phyloP scores from a whole-genome alignment of 1,140 invertebrate genomes.

The Lepidurus apus region DNA sequence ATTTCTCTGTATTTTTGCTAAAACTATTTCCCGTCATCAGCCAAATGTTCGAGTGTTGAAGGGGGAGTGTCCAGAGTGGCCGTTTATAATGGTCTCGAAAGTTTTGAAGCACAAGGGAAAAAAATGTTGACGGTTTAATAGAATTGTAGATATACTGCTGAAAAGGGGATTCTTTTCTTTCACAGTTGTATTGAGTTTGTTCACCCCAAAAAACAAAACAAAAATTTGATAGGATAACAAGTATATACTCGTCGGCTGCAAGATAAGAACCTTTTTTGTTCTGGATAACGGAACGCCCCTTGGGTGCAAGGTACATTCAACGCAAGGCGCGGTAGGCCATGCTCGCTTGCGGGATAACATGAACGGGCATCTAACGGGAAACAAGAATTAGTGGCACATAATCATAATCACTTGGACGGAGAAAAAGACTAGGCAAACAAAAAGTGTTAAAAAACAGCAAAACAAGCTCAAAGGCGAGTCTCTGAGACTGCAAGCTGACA shows the following conservation, averaged over 20 bases:
- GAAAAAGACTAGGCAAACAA: background rate
- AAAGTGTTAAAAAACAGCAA: background rate
- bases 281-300: background rate
- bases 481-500: background rate
- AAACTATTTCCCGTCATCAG: background rate
- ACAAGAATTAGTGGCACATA: background rate
- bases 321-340: conserved; percentile 33
- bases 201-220: too few relatives aligned
- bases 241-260: background rate
- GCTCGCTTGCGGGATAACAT: conserved; percentile 29
- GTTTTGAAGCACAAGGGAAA: background rate
- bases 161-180: background rate
- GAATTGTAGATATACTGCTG: background rate
- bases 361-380: conserved; percentile 29
- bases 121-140: background rate
- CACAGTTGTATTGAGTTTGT: too few relatives aligned
- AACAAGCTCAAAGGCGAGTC: background rate
- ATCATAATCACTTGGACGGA: background rate
- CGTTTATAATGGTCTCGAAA: background rate
- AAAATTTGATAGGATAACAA: too few relatives aligned
- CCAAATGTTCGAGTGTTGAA: background rate
- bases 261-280: background rate
- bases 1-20: conserved; percentile 20
- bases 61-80: background rate
- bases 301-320: background rate